Conservation (phyloP, 2,113 vertebrate genomes). For the Cinclus cinclus region DNA sequence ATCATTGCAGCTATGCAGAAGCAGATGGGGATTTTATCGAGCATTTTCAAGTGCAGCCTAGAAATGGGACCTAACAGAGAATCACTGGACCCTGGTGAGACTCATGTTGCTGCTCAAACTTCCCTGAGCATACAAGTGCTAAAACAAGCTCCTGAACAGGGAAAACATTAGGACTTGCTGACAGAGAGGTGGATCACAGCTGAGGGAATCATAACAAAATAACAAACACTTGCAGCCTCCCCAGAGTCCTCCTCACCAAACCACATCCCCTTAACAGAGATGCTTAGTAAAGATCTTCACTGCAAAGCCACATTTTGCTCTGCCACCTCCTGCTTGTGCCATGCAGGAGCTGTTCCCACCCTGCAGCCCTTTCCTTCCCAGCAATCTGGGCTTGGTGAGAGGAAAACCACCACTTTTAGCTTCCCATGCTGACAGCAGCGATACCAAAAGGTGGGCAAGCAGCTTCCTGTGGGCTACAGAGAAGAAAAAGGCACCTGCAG, state of each 20-base stretch:
- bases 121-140: not conserved
- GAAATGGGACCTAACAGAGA: not conserved
- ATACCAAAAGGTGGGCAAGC: not conserved
- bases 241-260: not conserved
- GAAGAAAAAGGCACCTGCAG: not conserved
- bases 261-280: not conserved
- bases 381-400: fast-evolving
- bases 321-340: not conserved
- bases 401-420: not conserved
- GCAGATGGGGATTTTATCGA: not conserved
- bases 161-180: not conserved
- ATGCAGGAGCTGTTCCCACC: not conserved
- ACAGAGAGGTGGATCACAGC: not conserved
- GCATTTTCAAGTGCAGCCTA: not conserved
- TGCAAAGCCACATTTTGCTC: not conserved
- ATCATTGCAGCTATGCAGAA: not conserved
- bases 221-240: not conserved
- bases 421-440: not conserved
- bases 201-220: not conserved
- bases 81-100: not conserved
- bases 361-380: not conserved
- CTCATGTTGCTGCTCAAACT: not conserved
- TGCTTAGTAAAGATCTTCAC: not conserved
- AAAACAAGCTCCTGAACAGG: not conserved
- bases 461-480: not conserved